phyloP scores from a whole-genome alignment of 2,797 vertebrate genomes.

The Eulemur mongoz region DNA sequence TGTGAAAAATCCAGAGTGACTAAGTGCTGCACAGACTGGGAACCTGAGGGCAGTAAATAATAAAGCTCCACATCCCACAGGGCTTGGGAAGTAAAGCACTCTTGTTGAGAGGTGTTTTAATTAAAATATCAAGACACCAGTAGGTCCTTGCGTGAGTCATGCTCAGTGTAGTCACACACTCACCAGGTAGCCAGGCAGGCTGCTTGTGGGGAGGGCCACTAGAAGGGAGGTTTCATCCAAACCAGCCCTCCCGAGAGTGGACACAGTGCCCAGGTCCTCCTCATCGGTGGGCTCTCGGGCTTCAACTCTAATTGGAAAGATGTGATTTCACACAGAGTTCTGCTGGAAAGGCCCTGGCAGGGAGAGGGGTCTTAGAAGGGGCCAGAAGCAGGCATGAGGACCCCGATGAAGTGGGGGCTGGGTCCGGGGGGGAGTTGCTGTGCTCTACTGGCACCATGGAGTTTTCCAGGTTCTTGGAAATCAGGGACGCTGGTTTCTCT shows the following conservation, averaged over 20 bases:
- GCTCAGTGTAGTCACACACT: fast-evolving
- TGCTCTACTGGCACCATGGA: background rate
- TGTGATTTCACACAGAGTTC: background rate
- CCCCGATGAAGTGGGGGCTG: no score
- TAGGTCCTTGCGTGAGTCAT: background rate
- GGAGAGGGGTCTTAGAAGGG: background rate
- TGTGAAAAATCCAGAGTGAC: background rate
- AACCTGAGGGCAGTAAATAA: background rate
- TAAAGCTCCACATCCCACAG: background rate
- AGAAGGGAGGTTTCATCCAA: background rate
- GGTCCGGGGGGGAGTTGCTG: background rate
- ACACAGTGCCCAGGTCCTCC: background rate
- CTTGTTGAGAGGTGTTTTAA: background rate
- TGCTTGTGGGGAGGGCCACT: no score
- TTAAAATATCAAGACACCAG: background rate
- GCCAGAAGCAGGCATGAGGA: background rate
- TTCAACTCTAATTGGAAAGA: background rate
- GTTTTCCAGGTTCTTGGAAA: background rate
- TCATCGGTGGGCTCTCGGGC: background rate
- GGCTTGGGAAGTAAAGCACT: background rate
- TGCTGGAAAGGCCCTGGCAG: background rate
- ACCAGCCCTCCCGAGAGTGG: background rate
- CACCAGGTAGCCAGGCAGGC: background rate
- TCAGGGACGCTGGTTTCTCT: no score
- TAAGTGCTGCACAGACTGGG: background rate